Conservation (phyloP, 2,797 vertebrate genomes). For the Danio jaintianensis region DNA sequence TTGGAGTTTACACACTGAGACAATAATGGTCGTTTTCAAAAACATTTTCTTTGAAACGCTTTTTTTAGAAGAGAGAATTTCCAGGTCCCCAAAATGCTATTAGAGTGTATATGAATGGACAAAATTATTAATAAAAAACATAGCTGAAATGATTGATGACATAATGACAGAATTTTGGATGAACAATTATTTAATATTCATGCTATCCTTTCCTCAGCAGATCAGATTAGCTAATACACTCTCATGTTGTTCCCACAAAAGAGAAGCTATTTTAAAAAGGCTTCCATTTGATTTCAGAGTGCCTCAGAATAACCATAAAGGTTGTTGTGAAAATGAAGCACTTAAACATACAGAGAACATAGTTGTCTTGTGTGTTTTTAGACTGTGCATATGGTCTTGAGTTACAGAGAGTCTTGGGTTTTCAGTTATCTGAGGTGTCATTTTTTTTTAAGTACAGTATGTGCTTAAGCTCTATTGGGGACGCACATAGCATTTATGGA, state of each 20-base stretch:
- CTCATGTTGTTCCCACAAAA: constrained; percentile 33
- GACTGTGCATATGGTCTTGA: constrained; percentile 10
- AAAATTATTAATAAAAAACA: too few species aligned
- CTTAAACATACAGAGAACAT: neutral
- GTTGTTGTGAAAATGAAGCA: neutral
- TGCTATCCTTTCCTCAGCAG: constrained; percentile 42
- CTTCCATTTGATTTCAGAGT: constrained; percentile 39
- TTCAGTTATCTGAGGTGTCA: constrained; percentile 7
- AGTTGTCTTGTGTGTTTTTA: neutral
- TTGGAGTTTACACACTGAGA: too few species aligned
- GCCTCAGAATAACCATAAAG: constrained; percentile 38
- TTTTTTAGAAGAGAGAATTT: too few species aligned
- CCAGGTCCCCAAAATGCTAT: too few species aligned
- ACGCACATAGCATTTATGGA: constrained; percentile 12
- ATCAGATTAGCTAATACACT: constrained; percentile 25
- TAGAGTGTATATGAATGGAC: too few species aligned
- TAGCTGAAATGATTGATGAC: constrained; percentile 29
- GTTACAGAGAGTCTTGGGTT: neutral
- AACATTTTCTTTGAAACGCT: too few species aligned
- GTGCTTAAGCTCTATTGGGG: constrained; percentile 14
- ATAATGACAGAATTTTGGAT: neutral
- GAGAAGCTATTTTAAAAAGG: constrained; percentile 40
- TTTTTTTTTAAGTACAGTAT: constrained; percentile 11
- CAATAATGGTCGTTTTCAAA: too few species aligned
- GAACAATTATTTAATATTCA: constrained; percentile 9